These are phyloP conservation scores for Nebria ingens DNA, from an alignment of 1,140 invertebrate genomes.

Conservation along the genomic window DNA sequence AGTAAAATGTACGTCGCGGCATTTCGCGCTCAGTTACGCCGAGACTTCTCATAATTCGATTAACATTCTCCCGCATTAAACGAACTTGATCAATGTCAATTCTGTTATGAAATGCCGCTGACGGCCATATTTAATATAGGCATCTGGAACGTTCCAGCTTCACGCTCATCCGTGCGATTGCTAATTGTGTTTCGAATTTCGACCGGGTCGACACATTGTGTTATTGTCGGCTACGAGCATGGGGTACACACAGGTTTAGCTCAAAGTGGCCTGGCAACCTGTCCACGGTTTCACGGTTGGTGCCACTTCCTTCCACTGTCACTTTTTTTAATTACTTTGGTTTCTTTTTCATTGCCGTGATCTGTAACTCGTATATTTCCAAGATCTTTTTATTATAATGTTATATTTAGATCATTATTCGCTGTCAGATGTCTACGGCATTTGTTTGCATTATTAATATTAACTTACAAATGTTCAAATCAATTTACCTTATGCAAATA, in stretches of 20 bases:
- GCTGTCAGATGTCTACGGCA: too few relatives aligned
- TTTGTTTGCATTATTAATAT: too few relatives aligned
- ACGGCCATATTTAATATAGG: conserved; percentile 1
- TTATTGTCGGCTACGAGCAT: not conserved
- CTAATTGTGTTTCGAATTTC: not conserved
- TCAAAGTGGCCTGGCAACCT: too few relatives aligned
- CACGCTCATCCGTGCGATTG: not conserved
- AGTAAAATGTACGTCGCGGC: too few relatives aligned
- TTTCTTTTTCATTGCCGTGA: not conserved
- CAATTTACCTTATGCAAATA: too few relatives aligned
- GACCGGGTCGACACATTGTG: not conserved
- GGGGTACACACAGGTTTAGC: not conserved
- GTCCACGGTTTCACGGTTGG: too few relatives aligned
- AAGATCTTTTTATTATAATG: too few relatives aligned
- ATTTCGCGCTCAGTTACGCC: too few relatives aligned
- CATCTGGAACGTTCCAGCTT: not conserved
- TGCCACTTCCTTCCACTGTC: too few relatives aligned
- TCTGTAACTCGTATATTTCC: too few relatives aligned
- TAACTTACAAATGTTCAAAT: too few relatives aligned
- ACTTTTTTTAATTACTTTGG: not conserved
- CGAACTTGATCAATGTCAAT: conserved; percentile 1
- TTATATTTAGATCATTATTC: too few relatives aligned
- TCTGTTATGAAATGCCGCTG: not conserved
- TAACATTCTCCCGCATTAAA: conserved; percentile 3
- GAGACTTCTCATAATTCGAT: not conserved